A percentile compares a stretch with the other conserved stretches of the same genome.
Evolutionary conservation across 2,888 invertebrate species (phyloP).

Genomic region (Dynastes hyllus): DNA sequence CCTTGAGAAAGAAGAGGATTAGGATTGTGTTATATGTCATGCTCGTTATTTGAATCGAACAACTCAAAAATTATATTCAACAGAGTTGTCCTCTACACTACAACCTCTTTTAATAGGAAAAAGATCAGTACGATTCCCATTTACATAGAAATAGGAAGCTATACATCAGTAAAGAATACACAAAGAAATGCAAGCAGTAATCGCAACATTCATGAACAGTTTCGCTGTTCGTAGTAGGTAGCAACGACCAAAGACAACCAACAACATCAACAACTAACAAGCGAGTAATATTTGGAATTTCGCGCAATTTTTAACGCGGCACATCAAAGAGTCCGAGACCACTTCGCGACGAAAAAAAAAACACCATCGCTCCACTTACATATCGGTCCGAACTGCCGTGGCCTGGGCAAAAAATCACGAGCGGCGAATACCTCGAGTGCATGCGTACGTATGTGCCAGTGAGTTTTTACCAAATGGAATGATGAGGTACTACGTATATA

Average conservation of each 20-base stretch:
- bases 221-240: not conserved
- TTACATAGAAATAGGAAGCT: no score
- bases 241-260: slow-evolving; percentile 52
- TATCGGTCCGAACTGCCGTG: slow-evolving; percentile 66
- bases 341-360: slow-evolving; percentile 59
- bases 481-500: slow-evolving; percentile 59
- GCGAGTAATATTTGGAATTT: slow-evolving; percentile 72
- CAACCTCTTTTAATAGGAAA: no score
- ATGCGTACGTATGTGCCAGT: slow-evolving; percentile 67
- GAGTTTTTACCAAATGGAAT: slow-evolving; percentile 66
- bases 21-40: no score
- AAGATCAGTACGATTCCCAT: no score
- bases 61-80: no score
- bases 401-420: slow-evolving; percentile 61
- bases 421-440: slow-evolving; percentile 68
- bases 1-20: no score
- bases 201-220: slow-evolving; percentile 11
- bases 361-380: slow-evolving; percentile 69
- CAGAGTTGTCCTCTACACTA: no score
- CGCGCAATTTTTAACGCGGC: slow-evolving; percentile 72
- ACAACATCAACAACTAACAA: slow-evolving; percentile 69
- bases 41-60: no score
- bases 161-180: no score
- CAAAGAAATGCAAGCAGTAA: not conserved
- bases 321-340: slow-evolving; percentile 65